phyloP scores from a whole-genome alignment of 2,888 invertebrate genomes.

The Ptychoptera contaminata region DNA sequence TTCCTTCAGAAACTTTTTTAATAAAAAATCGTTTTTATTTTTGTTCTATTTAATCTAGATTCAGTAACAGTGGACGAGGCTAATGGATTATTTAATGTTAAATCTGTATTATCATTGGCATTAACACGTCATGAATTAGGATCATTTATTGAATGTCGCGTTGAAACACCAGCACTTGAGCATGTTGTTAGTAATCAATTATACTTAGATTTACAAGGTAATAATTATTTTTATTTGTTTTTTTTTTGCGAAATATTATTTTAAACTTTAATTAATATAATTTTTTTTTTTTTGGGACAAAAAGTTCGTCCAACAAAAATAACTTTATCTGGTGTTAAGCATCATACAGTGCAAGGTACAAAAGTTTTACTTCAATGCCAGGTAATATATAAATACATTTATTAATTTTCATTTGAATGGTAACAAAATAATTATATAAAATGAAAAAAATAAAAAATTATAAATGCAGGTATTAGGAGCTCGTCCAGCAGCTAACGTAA shows the following conservation, averaged over 20 bases:
- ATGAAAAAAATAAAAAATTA: no score
- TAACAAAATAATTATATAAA: no score
- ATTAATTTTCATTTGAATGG: background rate
- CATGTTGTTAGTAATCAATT: constrained; percentile 30
- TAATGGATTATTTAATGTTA: constrained; percentile 46
- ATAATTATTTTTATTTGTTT: background rate
- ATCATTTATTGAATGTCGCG: constrained; percentile 51
- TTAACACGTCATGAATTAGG: constrained; percentile 52
- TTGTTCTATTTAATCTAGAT: constrained; percentile 32
- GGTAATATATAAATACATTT: constrained; percentile 19
- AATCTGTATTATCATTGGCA: constrained; percentile 42
- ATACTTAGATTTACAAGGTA: constrained; percentile 52
- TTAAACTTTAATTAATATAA: constrained; percentile 19
- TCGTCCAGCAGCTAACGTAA: constrained; percentile 64
- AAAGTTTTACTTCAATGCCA: constrained; percentile 61
- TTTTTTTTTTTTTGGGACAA: background rate
- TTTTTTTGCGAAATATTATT: background rate
- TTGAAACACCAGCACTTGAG: constrained; percentile 40
- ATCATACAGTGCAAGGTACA: constrained; percentile 66
- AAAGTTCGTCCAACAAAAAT: constrained; percentile 70
- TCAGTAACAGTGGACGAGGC: constrained; percentile 33
- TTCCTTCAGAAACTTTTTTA: background rate
- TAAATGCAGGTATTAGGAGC: constrained; percentile 49
- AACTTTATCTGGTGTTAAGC: constrained; percentile 56
- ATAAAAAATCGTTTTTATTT: no score